Evolutionary conservation across 2,113 vertebrate species (phyloP).

Genomic region (Loxodonta africana): DNA sequence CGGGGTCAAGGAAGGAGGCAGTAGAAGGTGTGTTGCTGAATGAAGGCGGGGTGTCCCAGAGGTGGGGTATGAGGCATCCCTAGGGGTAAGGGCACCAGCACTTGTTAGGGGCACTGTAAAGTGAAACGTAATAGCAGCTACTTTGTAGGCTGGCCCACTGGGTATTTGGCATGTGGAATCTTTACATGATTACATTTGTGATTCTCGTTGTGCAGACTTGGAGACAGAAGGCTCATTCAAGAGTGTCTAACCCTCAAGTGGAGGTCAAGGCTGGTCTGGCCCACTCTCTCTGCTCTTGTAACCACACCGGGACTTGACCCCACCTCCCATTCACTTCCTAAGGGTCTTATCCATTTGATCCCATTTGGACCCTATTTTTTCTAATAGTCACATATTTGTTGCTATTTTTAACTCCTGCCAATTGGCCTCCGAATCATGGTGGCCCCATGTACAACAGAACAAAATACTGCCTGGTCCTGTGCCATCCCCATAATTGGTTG

Average conservation of each 20-base stretch:
- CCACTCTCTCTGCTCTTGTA: neutral
- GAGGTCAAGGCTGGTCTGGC: neutral
- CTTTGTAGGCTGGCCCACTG: neutral
- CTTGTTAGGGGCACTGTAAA: neutral
- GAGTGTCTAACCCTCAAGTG: neutral
- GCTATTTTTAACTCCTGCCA: too few relatives aligned
- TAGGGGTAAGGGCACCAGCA: neutral
- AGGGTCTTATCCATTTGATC: neutral
- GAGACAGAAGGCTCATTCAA: neutral
- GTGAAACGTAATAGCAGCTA: too few relatives aligned
- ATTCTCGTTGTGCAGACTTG: rapidly evolving
- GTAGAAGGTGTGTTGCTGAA: neutral
- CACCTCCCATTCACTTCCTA: neutral
- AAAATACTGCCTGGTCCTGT: too few relatives aligned
- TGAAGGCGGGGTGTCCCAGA: neutral
- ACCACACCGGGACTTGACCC: neutral
- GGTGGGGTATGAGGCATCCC: neutral
- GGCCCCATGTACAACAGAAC: too few relatives aligned
- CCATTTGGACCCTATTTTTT: neutral
- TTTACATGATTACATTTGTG: neutral
- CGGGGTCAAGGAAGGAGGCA: neutral
- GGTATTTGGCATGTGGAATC: neutral
- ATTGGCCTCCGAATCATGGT: too few relatives aligned
- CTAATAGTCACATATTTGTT: too few relatives aligned
- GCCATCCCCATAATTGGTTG: too few relatives aligned